Evolutionary conservation across 2,888 invertebrate genomes (phyloP).

Genomic region (Trimorus sp.): DNA sequence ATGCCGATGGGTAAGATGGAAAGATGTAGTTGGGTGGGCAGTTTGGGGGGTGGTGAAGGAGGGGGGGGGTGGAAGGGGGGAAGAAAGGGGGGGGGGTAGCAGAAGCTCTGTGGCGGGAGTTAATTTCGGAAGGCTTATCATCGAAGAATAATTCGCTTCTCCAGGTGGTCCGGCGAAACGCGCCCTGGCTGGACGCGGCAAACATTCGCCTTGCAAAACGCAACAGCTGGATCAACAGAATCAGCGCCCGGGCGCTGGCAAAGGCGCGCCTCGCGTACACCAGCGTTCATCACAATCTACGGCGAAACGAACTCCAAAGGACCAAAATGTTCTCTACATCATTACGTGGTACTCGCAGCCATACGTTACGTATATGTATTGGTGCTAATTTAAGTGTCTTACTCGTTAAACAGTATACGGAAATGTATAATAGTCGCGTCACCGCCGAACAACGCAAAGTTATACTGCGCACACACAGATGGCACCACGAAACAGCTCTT

Average conservation of each 20-base stretch:
- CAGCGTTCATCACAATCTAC: constrained; percentile 34
- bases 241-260: neutral
- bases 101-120: neutral
- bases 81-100: neutral
- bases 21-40: no score
- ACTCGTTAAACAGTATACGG: constrained; percentile 36
- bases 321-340: constrained; percentile 35
- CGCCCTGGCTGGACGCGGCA: neutral
- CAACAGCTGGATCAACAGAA: neutral
- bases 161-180: neutral
- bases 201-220: no score
- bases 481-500: constrained; percentile 16
- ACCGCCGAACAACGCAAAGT: constrained; percentile 21
- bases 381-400: constrained; percentile 44
- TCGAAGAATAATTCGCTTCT: constrained; percentile 60
- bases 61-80: neutral
- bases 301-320: constrained; percentile 39
- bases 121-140: constrained; percentile 57
- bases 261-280: constrained; percentile 33
- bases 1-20: no score
- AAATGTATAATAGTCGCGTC: constrained; percentile 36
- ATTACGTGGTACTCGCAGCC: constrained; percentile 41
- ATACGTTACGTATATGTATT: constrained; percentile 46
- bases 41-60: no score
- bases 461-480: neutral